Evolutionary conservation across 2,888 invertebrate species (phyloP).

Genomic region (Pristionchus fissidentatus): DNA sequence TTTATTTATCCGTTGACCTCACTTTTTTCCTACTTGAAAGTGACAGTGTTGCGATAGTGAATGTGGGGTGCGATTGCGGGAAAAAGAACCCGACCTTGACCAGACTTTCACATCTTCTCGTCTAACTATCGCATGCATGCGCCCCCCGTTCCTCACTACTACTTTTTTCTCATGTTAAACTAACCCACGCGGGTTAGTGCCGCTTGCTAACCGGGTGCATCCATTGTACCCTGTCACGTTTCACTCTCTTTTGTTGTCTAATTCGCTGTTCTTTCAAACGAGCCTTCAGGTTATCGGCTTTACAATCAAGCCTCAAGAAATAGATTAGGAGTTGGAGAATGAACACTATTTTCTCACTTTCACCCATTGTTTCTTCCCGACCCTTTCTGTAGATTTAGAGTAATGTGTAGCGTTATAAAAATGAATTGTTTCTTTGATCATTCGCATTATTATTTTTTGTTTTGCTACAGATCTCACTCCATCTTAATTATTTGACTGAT

Average conservation of each 20-base stretch:
- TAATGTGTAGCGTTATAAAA: no score
- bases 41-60: conserved; percentile 13
- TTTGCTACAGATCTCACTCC: not conserved
- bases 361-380: no score
- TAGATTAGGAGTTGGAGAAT: no score
- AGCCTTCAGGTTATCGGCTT: not conserved
- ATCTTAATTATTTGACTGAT: not conserved
- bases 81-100: conserved; percentile 42
- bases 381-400: no score
- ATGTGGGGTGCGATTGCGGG: not conserved
- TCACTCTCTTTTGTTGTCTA: not conserved
- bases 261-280: not conserved
- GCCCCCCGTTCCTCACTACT: conserved; percentile 8
- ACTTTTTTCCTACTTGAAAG: not conserved
- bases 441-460: no score
- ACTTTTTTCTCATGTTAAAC: not conserved
- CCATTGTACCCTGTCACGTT: not conserved
- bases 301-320: no score
- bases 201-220: not conserved
- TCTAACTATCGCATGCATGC: conserved; percentile 23
- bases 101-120: conserved; percentile 35
- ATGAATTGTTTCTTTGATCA: no score
- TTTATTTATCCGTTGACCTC: conserved; percentile 13
- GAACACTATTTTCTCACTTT: no score
- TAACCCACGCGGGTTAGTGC: not conserved